These are phyloP conservation scores for Columba janthina DNA, from an alignment of 2,113 vertebrate genomes.

Conservation along the genomic window DNA sequence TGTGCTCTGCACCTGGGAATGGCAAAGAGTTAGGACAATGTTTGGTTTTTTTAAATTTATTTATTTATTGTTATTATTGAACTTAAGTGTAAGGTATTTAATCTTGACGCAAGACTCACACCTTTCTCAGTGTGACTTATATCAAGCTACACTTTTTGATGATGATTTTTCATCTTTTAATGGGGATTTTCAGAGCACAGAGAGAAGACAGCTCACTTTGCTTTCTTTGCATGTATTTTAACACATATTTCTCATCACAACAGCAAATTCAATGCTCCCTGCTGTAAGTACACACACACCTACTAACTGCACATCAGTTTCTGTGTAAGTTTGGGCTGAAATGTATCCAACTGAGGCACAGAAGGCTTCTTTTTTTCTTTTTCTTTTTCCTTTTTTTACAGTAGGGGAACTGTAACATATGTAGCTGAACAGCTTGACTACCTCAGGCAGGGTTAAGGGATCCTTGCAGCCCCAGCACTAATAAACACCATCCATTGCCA, in stretches of 20 bases:
- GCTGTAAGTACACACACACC: not conserved
- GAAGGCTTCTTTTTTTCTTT: not conserved
- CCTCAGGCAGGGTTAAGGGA: not conserved
- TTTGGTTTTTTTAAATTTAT: not conserved
- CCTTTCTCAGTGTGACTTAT: not conserved
- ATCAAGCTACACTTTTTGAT: not conserved
- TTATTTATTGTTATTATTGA: not conserved
- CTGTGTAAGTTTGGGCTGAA: not conserved
- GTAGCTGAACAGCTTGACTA: not conserved
- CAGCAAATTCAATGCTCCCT: not conserved
- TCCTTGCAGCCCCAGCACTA: not conserved
- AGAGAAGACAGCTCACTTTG: not conserved
- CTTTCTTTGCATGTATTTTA: not conserved
- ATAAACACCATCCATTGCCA: not conserved
- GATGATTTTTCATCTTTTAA: not conserved
- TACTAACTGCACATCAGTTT: not conserved
- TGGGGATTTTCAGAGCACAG: not conserved
- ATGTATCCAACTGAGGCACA: not conserved
- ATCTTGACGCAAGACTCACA: not conserved
- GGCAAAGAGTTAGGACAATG: not conserved
- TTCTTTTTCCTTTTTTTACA: not conserved
- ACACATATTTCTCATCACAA: not conserved
- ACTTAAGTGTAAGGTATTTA: not conserved
- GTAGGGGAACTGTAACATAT: accelerated
- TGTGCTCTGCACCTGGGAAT: not conserved